Percentiles rank a stretch among this genome's conserved stretches.
phyloP scores from a whole-genome alignment of 2,113 vertebrate genomes.

The Camelus dromedarius region DNA sequence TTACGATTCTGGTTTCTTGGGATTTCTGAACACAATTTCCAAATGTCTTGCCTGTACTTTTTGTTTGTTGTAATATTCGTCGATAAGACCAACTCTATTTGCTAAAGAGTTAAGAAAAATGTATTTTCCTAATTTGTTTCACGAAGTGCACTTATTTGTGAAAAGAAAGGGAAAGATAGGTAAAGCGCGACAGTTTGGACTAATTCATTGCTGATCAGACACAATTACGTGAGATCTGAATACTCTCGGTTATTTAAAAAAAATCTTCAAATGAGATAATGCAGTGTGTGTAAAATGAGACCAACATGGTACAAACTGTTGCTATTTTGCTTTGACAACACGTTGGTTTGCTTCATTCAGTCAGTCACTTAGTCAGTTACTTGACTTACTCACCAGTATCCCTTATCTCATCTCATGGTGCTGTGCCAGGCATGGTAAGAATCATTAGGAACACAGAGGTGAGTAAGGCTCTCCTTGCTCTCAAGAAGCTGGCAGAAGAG shows the following conservation, averaged over 20 bases:
- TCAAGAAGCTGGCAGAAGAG: background rate
- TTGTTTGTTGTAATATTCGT: background rate
- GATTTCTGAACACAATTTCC: conserved; percentile 34
- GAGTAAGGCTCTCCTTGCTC: background rate
- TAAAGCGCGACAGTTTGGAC: background rate
- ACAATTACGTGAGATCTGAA: background rate
- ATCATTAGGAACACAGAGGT: background rate
- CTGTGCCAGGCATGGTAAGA: background rate
- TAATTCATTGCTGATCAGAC: background rate
- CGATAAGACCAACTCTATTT: background rate
- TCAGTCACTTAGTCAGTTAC: background rate
- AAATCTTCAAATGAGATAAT: background rate
- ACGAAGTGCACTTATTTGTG: background rate
- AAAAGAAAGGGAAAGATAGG: background rate
- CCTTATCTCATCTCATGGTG: background rate
- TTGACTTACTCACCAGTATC: background rate
- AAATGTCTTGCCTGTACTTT: background rate
- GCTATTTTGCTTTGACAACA: background rate
- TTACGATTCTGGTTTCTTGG: background rate
- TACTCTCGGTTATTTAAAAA: background rate
- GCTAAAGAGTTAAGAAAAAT: background rate
- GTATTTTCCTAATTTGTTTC: background rate
- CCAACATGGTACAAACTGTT: background rate
- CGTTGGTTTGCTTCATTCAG: background rate
- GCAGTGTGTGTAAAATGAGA: background rate